Evolutionary conservation across 2,797 vertebrate species (phyloP), one percentile per base, ranked within the genome.

Genomic region (Chromis chromis): DNA sequence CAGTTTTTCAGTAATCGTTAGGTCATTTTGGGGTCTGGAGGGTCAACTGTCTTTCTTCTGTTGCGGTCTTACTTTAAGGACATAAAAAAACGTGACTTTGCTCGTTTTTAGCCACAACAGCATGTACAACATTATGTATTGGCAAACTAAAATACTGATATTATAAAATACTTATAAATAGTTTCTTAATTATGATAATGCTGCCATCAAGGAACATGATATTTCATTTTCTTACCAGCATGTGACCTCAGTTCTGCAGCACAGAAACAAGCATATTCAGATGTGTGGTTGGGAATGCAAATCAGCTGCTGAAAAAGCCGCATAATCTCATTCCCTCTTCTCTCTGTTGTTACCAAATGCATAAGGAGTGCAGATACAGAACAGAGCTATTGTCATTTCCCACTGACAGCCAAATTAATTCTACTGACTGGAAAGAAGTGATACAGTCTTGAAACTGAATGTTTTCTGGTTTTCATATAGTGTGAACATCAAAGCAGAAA

Each of bases 401-500:
- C 13, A 16, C 49, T 66, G 21, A 59, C 31, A 39, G 46, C n/a
- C 44, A 66, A 33, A 52, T 53, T 0, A 28, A 27, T 25, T 59
- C 22, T 16, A 42, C 14, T 52, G 33, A 67, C 16, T 53, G n/a
- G 4, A 74, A 74, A 50, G 6, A 27, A 42, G 27, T 25, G 61
- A 8, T 57, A 71, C 39, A 22, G 33, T 33, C 19, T 7, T 54
- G 7, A 63, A 55, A 59, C 11, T 14, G 3, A 70, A 19, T 61
- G 55, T 64, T n/a, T 57, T 66, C 27, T 78, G 31, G 22, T 78
- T 21, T 12, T 39, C 59, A 4, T 76, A 19, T 21, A 99, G 98
- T 84, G 96, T 97, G 79, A 95, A 96, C 93, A 96, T 96, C 24
- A 97, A 96, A 95, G 90, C 96, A 70, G 97, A 99, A 86, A 96